phyloP scores from a whole-genome alignment of 2,113 vertebrate species.

The Manacus vitellinus region DNA sequence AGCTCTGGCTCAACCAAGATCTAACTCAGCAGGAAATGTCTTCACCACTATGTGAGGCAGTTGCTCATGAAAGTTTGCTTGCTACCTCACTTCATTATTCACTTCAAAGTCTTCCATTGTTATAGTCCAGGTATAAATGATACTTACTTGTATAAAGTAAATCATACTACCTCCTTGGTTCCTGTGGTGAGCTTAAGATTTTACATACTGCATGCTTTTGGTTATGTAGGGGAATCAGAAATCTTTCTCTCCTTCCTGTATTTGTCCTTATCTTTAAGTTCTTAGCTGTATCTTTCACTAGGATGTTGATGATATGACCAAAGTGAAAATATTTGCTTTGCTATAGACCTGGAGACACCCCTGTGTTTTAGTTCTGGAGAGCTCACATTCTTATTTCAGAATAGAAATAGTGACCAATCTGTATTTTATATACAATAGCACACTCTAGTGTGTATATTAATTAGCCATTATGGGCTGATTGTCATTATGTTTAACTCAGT shows the following conservation, averaged over 20 bases:
- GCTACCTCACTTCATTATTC: background rate
- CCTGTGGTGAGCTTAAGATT: background rate
- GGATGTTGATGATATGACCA: background rate
- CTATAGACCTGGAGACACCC: background rate
- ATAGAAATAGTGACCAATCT: background rate
- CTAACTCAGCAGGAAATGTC: background rate
- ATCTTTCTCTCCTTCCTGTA: background rate
- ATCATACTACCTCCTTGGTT: background rate
- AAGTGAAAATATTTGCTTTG: background rate
- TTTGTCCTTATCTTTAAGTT: background rate
- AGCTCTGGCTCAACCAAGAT: background rate
- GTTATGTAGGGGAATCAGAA: background rate
- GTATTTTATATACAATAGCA: constrained; percentile 48
- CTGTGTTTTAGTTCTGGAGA: background rate
- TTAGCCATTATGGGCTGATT: background rate
- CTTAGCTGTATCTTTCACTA: background rate
- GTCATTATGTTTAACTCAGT: background rate
- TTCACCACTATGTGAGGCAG: background rate
- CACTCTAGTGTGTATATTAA: constrained; percentile 43
- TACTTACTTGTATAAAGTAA: background rate
- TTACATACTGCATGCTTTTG: background rate
- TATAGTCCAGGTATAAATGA: background rate
- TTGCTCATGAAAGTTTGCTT: background rate
- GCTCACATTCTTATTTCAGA: background rate
- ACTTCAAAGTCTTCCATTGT: background rate